Percentiles rank a stretch among this genome's conserved stretches.
These are phyloP conservation scores for Hyposoter dolosus DNA, from an alignment of 2,888 invertebrate genomes.

Conservation along the genomic window DNA sequence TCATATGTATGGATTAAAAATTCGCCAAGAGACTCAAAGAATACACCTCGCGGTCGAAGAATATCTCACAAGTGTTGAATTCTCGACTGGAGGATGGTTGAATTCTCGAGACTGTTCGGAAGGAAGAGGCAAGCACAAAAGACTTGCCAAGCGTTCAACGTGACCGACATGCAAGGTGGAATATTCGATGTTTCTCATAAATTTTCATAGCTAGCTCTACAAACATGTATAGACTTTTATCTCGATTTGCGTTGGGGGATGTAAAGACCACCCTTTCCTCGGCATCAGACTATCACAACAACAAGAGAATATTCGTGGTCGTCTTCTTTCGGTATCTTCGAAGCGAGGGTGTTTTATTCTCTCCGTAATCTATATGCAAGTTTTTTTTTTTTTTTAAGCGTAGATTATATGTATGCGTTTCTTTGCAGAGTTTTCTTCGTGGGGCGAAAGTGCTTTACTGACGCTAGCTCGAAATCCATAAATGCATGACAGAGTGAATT, in stretches of 20 bases:
- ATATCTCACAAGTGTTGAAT: conserved; percentile 13
- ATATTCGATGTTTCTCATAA: conserved; percentile 75
- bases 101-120: conserved; percentile 12
- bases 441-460: conserved; percentile 10
- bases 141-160: conserved; percentile 20
- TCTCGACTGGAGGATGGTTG: conserved; percentile 11
- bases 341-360: neutral
- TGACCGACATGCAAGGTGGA: conserved; percentile 64
- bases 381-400: neutral
- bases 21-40: neutral
- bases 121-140: neutral
- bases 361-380: conserved; percentile 7
- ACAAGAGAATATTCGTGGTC: conserved; percentile 18
- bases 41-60: neutral
- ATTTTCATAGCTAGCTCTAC: conserved; percentile 72
- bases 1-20: neutral
- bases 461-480: conserved; percentile 49
- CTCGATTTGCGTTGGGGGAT: conserved; percentile 59
- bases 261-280: conserved; percentile 67
- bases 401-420: conserved; percentile 2
- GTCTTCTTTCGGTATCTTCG: conserved; percentile 28
- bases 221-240: conserved; percentile 12
- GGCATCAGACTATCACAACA: conserved; percentile 10
- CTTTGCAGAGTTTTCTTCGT: neutral
- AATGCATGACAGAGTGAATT: conserved; percentile 51